Percentiles rank a stretch among this genome's conserved stretches.
Evolutionary conservation across 2,888 invertebrate species (phyloP).

Genomic region (Sesia bembeciformis): DNA sequence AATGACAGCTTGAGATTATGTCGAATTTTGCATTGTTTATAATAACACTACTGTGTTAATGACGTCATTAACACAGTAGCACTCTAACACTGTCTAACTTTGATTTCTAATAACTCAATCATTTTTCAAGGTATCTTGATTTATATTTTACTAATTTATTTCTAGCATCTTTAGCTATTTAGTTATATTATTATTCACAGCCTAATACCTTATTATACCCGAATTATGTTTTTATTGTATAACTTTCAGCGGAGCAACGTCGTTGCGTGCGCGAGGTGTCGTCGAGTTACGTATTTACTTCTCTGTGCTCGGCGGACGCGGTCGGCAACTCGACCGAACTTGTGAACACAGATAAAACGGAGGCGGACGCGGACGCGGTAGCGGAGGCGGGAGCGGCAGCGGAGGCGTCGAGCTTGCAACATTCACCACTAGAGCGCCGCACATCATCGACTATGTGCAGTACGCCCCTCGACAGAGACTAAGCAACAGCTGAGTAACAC

Average conservation of each 20-base stretch:
- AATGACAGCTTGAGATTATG: too few species aligned
- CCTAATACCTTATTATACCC: too few species aligned
- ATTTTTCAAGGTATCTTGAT: too few species aligned
- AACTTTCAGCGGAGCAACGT: slow-evolving; percentile 56
- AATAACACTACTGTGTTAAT: too few species aligned
- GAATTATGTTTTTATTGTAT: background rate
- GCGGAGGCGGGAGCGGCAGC: slow-evolving; percentile 4
- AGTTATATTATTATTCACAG: too few species aligned
- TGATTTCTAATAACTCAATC: too few species aligned
- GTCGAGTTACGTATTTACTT: slow-evolving; percentile 47
- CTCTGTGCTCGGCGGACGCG: slow-evolving; percentile 29
- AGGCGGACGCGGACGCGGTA: slow-evolving; percentile 3
- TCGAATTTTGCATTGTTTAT: too few species aligned
- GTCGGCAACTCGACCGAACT: background rate
- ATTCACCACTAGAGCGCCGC: slow-evolving; percentile 3
- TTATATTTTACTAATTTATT: too few species aligned
- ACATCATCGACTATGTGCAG: slow-evolving; percentile 44
- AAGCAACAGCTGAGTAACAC: slow-evolving; percentile 10
- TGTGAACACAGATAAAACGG: background rate
- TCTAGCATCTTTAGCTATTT: too few species aligned
- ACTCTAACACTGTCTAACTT: too few species aligned
- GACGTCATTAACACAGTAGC: too few species aligned
- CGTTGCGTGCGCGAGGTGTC: slow-evolving; percentile 64
- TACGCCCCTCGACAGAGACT: slow-evolving; percentile 56
- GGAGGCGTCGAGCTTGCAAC: too few species aligned